Evolutionary conservation across 1,140 invertebrate genomes (phyloP), one percentile per base, ranked within the genome.

Genomic region (Procambarus clarkii): DNA sequence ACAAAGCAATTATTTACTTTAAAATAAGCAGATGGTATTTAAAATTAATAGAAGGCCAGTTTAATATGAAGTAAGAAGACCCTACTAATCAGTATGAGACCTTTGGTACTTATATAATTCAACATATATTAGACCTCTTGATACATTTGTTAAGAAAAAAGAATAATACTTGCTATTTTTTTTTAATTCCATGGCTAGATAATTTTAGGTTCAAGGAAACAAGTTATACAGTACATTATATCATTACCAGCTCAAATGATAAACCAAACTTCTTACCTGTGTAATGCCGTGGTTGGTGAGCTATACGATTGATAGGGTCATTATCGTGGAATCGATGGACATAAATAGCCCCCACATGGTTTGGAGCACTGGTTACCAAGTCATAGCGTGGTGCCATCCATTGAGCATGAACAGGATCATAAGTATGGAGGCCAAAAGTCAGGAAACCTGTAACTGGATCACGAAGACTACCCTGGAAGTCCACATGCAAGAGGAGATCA

Each of bases 311-410:
- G 91, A 99, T 96, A 0, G 98, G 98, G 94, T 99, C 98, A 93
- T 99, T 99, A 93, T 98, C 98, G 91, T 97, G 96, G 95, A 98
- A 98, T 90, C 98, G 95, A 93, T 99, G 98, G 86, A 98, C 97
- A 94, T 98, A 98, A 44, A 99, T 97, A 93, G 98, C 97, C 0
- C 97, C 97, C 1, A 98, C 98, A 21, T 97, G 96, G 11, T 96
- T 97, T 80, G 98, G 95, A 87, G 96, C 95, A 18, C 97, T 97
- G 0, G 97, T 97, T 91, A 98, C 95, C 91, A 97, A 96, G 93
- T 98, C 97, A 97, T 98, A 99, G 50, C 97, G 96, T 0, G 98
- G 98, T 0, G 97, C 98, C 96, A 99, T 97, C 98, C 98, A 99
- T 93, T 98, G 98, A 3, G 98, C 98, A 69, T 98, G 97, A 0